phyloP scores from a whole-genome alignment of 2,113 vertebrate species.

The Colistium nudipinnis region DNA sequence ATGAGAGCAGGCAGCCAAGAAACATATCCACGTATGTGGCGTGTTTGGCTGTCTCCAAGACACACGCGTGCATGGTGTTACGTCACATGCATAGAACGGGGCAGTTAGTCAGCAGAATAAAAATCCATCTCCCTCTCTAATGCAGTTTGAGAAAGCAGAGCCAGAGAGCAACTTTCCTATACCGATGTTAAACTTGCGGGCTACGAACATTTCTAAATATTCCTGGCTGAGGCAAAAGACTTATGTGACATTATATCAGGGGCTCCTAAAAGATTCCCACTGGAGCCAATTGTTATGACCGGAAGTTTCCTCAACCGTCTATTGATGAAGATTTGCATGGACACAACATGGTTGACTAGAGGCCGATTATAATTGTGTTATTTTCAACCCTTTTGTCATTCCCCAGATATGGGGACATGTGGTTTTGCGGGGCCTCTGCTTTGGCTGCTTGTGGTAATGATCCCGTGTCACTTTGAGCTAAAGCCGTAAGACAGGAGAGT shows the following conservation, averaged over 20 bases:
- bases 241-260: too few relatives aligned
- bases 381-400: too few relatives aligned
- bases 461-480: not conserved
- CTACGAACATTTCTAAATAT: too few relatives aligned
- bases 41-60: constrained; percentile 16
- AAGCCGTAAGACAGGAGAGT: not conserved
- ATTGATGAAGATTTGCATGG: not conserved
- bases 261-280: not conserved
- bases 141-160: constrained; percentile 9
- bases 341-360: too few relatives aligned
- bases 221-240: too few relatives aligned
- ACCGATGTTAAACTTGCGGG: not conserved
- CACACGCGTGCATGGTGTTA: constrained; percentile 13
- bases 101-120: constrained; percentile 37
- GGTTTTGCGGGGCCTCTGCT: too few relatives aligned
- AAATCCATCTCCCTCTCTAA: constrained; percentile 7
- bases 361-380: too few relatives aligned
- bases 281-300: not conserved
- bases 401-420: too few relatives aligned
- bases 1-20: constrained; percentile 16
- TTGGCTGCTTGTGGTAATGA: not conserved
- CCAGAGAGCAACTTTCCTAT: constrained; percentile 2
- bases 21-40: constrained; percentile 21
- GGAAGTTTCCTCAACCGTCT: not conserved
- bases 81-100: constrained; percentile 17